These are phyloP conservation scores for Lophius americanus DNA, from an alignment of 2,797 vertebrate species.

Conservation along the genomic window DNA sequence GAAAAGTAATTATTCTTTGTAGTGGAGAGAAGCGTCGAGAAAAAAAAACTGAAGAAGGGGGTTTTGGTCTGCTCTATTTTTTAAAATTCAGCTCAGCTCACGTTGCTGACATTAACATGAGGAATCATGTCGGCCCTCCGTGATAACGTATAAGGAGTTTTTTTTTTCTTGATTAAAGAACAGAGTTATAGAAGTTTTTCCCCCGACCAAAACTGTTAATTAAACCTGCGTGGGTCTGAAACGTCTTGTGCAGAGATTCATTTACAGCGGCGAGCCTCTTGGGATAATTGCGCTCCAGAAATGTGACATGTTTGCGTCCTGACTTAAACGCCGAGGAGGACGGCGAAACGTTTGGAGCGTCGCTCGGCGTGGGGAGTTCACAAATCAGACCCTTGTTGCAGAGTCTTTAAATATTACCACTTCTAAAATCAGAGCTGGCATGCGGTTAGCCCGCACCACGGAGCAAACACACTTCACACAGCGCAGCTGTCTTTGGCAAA, in stretches of 20 bases:
- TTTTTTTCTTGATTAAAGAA: conserved; percentile 39
- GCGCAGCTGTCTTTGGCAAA: conserved; percentile 65
- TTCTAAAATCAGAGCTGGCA: conserved; percentile 74
- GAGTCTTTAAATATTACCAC: conserved; percentile 71
- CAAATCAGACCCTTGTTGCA: conserved; percentile 60
- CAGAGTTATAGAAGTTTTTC: conserved; percentile 19
- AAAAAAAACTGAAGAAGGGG: conserved; percentile 14
- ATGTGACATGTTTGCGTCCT: conserved; percentile 71
- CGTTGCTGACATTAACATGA: conserved; percentile 56
- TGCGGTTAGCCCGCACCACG: conserved; percentile 68
- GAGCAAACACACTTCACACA: conserved; percentile 70
- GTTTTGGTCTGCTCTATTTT: conserved; percentile 26
- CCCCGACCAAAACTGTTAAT: conserved; percentile 1
- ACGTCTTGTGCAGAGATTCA: conserved; percentile 19
- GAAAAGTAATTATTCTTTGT: conserved; percentile 82
- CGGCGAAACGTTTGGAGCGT: conserved; percentile 36
- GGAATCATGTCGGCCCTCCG: conserved; percentile 42
- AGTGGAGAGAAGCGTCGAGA: conserved; percentile 69
- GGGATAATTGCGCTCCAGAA: conserved; percentile 52
- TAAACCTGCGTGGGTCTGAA: conserved; percentile 7
- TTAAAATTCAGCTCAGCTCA: conserved; percentile 33
- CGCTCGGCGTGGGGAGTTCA: conserved; percentile 28
- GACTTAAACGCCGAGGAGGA: conserved; percentile 66
- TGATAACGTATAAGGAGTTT: conserved; percentile 41
- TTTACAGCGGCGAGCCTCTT: conserved; percentile 41